Evolutionary conservation across 2,113 vertebrate species (phyloP), one percentile per base, ranked within the genome.

Genomic region (Podarcis cretensis): DNA sequence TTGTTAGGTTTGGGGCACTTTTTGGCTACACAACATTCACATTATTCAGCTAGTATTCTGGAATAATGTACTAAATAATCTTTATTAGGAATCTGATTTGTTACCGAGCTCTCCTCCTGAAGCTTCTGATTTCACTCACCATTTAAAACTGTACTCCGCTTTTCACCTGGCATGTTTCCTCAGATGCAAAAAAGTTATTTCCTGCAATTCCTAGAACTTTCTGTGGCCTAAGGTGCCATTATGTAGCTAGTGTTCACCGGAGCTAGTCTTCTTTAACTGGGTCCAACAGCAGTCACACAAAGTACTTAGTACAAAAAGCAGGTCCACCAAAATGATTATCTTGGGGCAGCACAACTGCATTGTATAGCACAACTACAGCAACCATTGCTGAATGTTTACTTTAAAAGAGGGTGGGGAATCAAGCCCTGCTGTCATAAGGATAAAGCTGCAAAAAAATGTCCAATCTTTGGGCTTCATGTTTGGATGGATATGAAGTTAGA

Each of bases 211-310:
- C 30, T 7, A 54, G 48, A 54, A 10, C 32, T 37, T 75, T 1
- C 7, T 2, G 59, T 81, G 13, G 37, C 25, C 37, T 16, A 76
- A 25, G 0, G 0, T 8, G n/a, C 2, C 69, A 0, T 1, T 16
- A 83, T 20, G 0, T 0, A 0, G 23, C 35, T 21, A 0, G 63
- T 66, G 3, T 0, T 0, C 0, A 57, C 2, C 25, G 0, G 86
- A 85, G 78, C 10, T 1, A 4, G 6, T 57, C 27, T 5, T 66
- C 65, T 74, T 54, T 23, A 18, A 80, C n/a, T 40, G 32, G 0
- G 20, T 20, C 80, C 0, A 2, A 0, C 32, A 0, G 25, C 0
- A 3, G 1, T n/a, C 30, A 90, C 82, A 0, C 82, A 81, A 13
- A 69, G 76, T 87, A 54, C 92, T 27, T 65, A 21, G 63, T 57